Evolutionary conservation across 2,797 vertebrate genomes (phyloP).

Genomic region (Chrosomus eos): DNA sequence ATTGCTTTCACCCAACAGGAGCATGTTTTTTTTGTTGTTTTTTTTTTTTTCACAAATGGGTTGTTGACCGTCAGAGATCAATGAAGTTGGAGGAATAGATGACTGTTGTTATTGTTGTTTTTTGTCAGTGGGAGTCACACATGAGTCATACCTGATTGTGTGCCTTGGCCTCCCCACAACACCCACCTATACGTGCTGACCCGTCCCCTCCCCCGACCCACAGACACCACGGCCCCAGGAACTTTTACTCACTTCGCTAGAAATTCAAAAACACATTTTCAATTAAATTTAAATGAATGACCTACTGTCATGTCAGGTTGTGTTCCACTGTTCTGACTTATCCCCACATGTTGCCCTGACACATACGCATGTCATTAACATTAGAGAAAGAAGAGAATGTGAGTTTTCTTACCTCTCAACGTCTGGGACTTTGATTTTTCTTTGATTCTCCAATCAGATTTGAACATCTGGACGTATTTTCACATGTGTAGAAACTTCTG

Average conservation of each 20-base stretch:
- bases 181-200: not conserved
- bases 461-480: not conserved
- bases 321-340: not conserved
- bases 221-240: not conserved
- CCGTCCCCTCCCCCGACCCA: not conserved
- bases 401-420: slow-evolving; percentile 25
- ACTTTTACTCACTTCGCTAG: not conserved
- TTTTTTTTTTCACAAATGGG: not conserved
- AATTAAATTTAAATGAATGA: slow-evolving; percentile 15
- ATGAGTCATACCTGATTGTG: slow-evolving; percentile 46
- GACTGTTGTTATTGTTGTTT: not conserved
- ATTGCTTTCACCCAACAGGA: slow-evolving; percentile 12
- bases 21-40: not conserved
- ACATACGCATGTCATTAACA: no score
- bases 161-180: not conserved
- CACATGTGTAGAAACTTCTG: slow-evolving; percentile 8
- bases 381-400: not conserved
- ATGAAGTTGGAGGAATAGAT: slow-evolving; percentile 32
- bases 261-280: not conserved
- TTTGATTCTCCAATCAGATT: slow-evolving; percentile 20
- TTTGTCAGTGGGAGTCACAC: slow-evolving; percentile 31
- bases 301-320: no score
- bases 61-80: slow-evolving; percentile 48
- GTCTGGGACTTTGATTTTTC: not conserved
- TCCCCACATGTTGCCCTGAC: not conserved